phyloP scores from a whole-genome alignment of 1,140 invertebrate species.

The Homalodisca vitripennis region DNA sequence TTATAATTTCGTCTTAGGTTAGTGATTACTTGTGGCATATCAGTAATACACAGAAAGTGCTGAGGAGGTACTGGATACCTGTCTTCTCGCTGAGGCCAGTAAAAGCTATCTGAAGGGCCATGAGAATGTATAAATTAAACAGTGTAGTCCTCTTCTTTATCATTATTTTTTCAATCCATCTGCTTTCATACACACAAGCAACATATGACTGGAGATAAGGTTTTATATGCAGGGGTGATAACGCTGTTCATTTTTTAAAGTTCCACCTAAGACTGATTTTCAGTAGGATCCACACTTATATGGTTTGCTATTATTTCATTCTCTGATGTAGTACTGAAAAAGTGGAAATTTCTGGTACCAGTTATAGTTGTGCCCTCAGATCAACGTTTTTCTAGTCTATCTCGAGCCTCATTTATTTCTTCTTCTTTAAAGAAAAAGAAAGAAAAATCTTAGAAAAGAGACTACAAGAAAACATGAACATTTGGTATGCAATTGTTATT shows the following conservation, averaged over 20 bases:
- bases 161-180: neutral
- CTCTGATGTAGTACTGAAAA: neutral
- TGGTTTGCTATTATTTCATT: neutral
- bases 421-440: neutral
- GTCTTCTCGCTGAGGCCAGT: neutral
- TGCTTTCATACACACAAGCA: neutral
- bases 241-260: neutral
- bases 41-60: neutral
- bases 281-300: neutral
- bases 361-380: neutral
- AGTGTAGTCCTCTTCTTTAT: neutral
- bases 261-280: neutral
- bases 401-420: neutral
- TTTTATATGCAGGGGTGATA: neutral
- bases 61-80: neutral
- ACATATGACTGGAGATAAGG: neutral
- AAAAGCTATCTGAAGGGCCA: neutral
- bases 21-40: neutral
- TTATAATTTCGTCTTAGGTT: neutral
- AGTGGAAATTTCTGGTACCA: neutral
- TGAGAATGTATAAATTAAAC: neutral
- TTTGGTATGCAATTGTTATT: neutral
- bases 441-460: neutral
- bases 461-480: neutral
- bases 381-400: neutral